Conservation (phyloP, 2,888 invertebrate species). For the Yponomeuta malinellus region DNA sequence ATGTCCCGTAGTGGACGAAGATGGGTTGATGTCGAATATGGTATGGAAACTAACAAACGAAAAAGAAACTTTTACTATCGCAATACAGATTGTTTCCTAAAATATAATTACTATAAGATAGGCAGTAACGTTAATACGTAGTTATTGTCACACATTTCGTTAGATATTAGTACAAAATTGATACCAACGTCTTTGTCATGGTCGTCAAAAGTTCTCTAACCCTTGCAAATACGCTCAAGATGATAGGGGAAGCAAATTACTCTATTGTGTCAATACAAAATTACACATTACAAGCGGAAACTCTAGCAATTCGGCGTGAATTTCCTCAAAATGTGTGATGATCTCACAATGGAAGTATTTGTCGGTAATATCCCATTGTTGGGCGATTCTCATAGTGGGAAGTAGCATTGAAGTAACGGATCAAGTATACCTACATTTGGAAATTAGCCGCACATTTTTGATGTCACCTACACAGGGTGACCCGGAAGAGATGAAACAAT, state of each 20-base stretch:
- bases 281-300: neutral
- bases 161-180: neutral
- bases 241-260: neutral
- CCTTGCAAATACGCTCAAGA: neutral
- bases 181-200: neutral
- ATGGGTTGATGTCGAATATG: too few species aligned
- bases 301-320: neutral
- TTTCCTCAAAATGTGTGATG: neutral
- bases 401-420: neutral
- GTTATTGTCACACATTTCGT: neutral
- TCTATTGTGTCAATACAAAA: neutral
- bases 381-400: slow-evolving; percentile 5
- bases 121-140: too few species aligned
- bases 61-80: too few species aligned
- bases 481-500: slow-evolving; percentile 11
- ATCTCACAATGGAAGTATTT: slow-evolving; percentile 2
- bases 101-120: too few species aligned
- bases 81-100: too few species aligned
- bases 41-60: too few species aligned
- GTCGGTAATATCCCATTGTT: slow-evolving; percentile 8
- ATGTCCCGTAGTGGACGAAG: too few species aligned
- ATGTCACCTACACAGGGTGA: slow-evolving; percentile 12
- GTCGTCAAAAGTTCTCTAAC: neutral
- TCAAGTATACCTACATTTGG: neutral
- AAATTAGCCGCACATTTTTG: neutral